Base-by-base conservation (phyloP, 2,888 invertebrate species). In the Arctia plantaginis region DNA sequence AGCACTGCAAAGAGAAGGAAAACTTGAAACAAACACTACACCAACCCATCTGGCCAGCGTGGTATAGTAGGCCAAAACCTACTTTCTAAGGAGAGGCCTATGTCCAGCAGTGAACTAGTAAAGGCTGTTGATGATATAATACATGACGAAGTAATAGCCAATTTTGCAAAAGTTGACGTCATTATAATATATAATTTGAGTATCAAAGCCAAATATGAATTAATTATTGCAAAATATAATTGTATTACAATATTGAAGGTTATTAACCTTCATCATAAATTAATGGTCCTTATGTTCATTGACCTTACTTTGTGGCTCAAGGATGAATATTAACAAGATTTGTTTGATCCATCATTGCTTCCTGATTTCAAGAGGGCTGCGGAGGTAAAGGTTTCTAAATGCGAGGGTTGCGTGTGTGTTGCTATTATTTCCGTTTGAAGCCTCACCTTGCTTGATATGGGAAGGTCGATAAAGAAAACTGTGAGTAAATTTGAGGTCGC, bases 361-460 rank as follows among this genome's bases (percentile, higher is more conserved):
- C 83, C 87, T 87, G 82, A 84, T 89, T 83, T 68, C 74, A 75
- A 78, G 80, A 79, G 77, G 79, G 78, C 74, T 82, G 77, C 76
- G 71, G 73, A 77, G 76, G 73, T 75, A 77, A 78, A 77, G 79
- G 82, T 84, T 69, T 76, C 76, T 72, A 90, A 93, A 93, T 90
- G 91, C 81, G 83, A 85, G 83, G 85, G 87, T 93, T 90, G 93
- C 93, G 92, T 92, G 93, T 90, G 82, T 82, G 87, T 79, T 80
- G 87, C 88, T 87, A 92, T 92, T 93, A 93, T 90, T 89, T 90
- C 91, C 91, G 87, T 82, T 82, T 83, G 77, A 82, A 86, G 87
- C 88, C 90, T 93, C 91, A 90, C 93, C 92, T 93, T 90, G 90
- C 87, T 85, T 83, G 89, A 89, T 90, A 90, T 86, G 87, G 86